Evolutionary conservation across 2,797 vertebrate species (phyloP), one percentile per base, ranked within the genome.

Genomic region (Hapalemur alaotrensis): DNA sequence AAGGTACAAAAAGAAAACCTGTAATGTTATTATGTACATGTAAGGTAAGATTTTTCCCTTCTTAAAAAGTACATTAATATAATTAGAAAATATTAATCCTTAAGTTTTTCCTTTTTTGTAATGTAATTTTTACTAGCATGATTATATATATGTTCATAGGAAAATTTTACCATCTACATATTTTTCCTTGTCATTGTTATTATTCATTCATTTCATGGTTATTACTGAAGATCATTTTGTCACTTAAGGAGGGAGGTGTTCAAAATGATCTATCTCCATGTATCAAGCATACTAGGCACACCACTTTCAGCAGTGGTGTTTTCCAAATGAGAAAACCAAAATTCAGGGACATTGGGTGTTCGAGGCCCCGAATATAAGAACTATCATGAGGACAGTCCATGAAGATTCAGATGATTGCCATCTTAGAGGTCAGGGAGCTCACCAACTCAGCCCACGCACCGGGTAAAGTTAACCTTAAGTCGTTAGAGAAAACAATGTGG

Each of bases 311-410:
- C 18, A 95, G 73, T 48, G 61, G 5, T 32, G 30, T 12, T 91
- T 79, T 35, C 35, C 65, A 61, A 67, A 91, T 0, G 20, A 95
- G 50, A 96, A 97, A 92, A 76, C 9, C n/a, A 75, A 78, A 41
- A 38, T 13, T 70, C 52, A 87, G n/a, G 12, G 4, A 73, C 83
- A 8, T 43, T 14, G 82, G 41, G 25, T 87, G 35, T 23, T 46
- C 25, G 50, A 89, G 41, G 70, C 1, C 32, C 15, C 17, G 7
- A 52, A 46, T 20, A 54, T 67, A 52, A 67, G 76, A 93, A 72
- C 12, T 61, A 25, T 38, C 7, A 5, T 1, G 9, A 86, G 12
- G 30, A 28, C 1, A 18, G 57, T 43, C 2, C 7, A 9, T 32
- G 61, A 46, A 23, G 7, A 90, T 48, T 96, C 82, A 75, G 15